Evolutionary conservation across 2,797 vertebrate genomes (phyloP).

Genomic region (Anomalospiza imberbis): DNA sequence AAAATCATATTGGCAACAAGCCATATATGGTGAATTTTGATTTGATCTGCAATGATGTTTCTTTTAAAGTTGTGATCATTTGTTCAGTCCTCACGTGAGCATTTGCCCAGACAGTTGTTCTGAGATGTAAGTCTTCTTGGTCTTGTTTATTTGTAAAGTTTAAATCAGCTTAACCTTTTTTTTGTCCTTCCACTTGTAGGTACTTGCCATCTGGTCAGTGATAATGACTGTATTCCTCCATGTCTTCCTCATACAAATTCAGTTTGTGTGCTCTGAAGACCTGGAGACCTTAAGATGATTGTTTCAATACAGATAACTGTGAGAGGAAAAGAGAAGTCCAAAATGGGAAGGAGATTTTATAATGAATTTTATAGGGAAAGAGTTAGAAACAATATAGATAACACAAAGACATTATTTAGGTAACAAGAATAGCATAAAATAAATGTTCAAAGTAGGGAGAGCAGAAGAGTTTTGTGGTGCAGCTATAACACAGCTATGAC

Average conservation of each 20-base stretch:
- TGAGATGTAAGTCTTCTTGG: rapidly evolving
- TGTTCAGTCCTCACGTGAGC: not conserved
- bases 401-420: not conserved
- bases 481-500: not conserved
- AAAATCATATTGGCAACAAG: not conserved
- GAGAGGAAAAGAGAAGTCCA: not conserved
- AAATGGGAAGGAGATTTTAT: not conserved
- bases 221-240: not conserved
- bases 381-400: not conserved
- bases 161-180: not conserved
- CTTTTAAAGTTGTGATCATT: not conserved
- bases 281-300: not conserved
- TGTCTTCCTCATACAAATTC: not conserved
- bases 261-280: not conserved
- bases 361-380: not conserved
- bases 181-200: not conserved
- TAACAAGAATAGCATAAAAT: not conserved
- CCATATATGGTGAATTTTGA: not conserved
- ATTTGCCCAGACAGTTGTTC: not conserved
- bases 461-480: not conserved
- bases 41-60: not conserved
- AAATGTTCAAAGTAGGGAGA: not conserved
- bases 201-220: not conserved
- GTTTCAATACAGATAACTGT: not conserved
- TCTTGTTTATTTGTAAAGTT: not conserved